A percentile compares a stretch with the other conserved stretches of the same genome.
phyloP scores from a whole-genome alignment of 1,140 invertebrate genomes.

The Hylyphantes graminicola region DNA sequence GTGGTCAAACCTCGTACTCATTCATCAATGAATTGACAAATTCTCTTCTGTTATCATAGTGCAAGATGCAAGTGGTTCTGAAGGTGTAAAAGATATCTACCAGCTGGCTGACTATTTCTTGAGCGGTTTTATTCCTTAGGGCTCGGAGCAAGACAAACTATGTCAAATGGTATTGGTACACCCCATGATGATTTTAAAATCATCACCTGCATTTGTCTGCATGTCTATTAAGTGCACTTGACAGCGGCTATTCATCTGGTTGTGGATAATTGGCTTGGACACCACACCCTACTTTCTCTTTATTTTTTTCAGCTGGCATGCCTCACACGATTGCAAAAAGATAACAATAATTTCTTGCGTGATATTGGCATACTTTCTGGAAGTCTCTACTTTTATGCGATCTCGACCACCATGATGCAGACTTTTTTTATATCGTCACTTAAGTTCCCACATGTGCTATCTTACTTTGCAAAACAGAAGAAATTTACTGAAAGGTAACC shows the following conservation, averaged over 20 bases:
- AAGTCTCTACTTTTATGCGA: too few species aligned
- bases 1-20: too few species aligned
- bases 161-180: slow-evolving; percentile 70
- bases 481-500: too few species aligned
- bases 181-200: slow-evolving; percentile 68
- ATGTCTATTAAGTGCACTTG: slow-evolving; percentile 71
- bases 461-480: too few species aligned
- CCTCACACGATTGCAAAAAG: slow-evolving; percentile 50
- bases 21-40: slow-evolving; percentile 64
- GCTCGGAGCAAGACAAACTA: slow-evolving; percentile 69
- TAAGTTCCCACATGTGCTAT: too few species aligned
- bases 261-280: slow-evolving; percentile 36
- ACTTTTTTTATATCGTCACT: too few species aligned
- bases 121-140: slow-evolving; percentile 66
- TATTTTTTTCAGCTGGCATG: slow-evolving; percentile 52
- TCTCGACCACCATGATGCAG: too few species aligned
- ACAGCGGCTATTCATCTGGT: slow-evolving; percentile 62
- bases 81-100: slow-evolving; percentile 67
- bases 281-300: slow-evolving; percentile 24
- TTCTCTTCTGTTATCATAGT: slow-evolving; percentile 67
- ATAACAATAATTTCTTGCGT: not conserved
- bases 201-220: slow-evolving; percentile 67
- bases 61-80: slow-evolving; percentile 66
- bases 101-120: slow-evolving; percentile 66
- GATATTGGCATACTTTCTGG: too few species aligned